These are phyloP conservation scores for Pterocles burchelli DNA, from an alignment of 2,113 vertebrate species.

Conservation along the genomic window DNA sequence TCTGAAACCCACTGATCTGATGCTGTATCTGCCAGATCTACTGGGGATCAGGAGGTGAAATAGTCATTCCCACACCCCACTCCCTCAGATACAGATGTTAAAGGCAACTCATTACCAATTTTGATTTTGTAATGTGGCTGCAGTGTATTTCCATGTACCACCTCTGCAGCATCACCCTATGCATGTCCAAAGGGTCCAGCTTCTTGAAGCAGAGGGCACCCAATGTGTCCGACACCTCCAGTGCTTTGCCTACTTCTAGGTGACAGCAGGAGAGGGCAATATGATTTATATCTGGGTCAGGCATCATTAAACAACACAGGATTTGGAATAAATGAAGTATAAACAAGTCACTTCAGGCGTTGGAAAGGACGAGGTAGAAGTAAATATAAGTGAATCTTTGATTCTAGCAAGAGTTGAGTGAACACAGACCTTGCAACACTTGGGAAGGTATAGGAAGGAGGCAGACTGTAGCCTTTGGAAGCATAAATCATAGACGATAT, in stretches of 20 bases:
- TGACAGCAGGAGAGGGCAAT: background rate
- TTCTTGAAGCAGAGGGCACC: background rate
- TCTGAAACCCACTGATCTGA: background rate
- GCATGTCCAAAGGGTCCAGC: background rate
- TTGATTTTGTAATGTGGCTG: accelerated
- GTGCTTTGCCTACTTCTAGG: background rate
- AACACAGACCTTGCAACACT: background rate
- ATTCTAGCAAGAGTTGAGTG: background rate
- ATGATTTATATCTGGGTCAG: background rate
- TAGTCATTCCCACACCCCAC: accelerated
- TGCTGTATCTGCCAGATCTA: background rate
- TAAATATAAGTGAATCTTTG: conserved; percentile 20
- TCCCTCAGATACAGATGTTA: background rate
- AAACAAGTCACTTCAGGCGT: background rate
- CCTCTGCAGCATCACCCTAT: background rate
- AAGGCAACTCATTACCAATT: background rate
- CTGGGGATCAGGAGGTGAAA: background rate
- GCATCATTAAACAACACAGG: background rate
- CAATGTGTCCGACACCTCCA: background rate
- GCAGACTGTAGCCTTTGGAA: background rate
- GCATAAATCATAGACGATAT: background rate
- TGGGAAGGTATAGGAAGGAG: background rate
- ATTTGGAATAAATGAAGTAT: background rate
- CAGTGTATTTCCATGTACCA: background rate
- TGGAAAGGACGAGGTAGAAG: background rate